phyloP scores from a whole-genome alignment of 2,113 vertebrate genomes.

The Peromyscus californicus region DNA sequence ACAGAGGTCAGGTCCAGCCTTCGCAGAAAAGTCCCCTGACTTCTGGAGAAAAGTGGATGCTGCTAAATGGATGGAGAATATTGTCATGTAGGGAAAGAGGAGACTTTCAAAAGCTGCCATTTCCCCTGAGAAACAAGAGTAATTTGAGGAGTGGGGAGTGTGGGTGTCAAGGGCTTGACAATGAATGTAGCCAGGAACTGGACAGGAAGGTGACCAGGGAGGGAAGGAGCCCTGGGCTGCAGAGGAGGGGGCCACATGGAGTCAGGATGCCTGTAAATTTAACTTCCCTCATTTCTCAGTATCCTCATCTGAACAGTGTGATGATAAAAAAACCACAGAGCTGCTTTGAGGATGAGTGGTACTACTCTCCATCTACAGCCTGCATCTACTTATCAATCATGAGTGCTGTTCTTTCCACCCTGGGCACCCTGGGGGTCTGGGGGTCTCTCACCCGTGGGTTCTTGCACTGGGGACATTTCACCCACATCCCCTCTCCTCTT shows the following conservation, averaged over 20 bases:
- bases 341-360: no score
- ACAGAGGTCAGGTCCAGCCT: background rate
- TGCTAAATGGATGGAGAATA: background rate
- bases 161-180: rapidly evolving
- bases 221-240: background rate
- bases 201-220: background rate
- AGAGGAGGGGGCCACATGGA: background rate
- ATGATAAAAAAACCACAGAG: rapidly evolving
- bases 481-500: background rate
- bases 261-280: background rate
- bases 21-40: background rate
- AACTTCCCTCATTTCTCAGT: background rate
- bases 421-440: rapidly evolving
- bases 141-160: rapidly evolving
- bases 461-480: rapidly evolving
- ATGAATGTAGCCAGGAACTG: rapidly evolving
- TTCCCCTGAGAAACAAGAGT: rapidly evolving
- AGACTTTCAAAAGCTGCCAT: background rate
- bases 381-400: rapidly evolving
- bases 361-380: rapidly evolving
- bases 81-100: rapidly evolving
- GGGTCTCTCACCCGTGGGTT: rapidly evolving
- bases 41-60: background rate
- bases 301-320: background rate
- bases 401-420: rapidly evolving